Evolutionary conservation across 2,797 vertebrate species (phyloP).

Genomic region (Lagodon rhomboides): DNA sequence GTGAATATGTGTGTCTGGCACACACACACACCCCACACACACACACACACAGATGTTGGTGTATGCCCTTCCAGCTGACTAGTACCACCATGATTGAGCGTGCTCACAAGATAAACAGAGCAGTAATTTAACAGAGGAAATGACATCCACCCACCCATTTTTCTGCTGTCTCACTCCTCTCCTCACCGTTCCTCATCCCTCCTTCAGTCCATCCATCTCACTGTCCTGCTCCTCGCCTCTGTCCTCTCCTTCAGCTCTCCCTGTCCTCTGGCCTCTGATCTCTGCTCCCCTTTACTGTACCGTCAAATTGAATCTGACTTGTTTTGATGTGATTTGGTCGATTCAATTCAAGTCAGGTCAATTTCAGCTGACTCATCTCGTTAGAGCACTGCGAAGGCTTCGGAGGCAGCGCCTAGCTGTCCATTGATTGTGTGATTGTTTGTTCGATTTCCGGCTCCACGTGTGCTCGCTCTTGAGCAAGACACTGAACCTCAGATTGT

Average conservation of each 20-base stretch:
- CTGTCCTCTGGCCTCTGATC: not conserved
- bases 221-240: constrained; percentile 5
- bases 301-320: constrained; percentile 22
- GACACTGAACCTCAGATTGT: not conserved
- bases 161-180: constrained; percentile 54
- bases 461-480: constrained; percentile 23
- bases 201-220: constrained; percentile 42
- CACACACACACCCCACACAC: not conserved
- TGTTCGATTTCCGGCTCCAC: not conserved
- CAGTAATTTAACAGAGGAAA: constrained; percentile 71
- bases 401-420: not conserved
- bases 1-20: not conserved
- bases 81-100: constrained; percentile 61
- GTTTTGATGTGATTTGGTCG: constrained; percentile 42
- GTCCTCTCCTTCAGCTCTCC: constrained; percentile 12
- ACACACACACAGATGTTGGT: constrained; percentile 10
- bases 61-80: constrained; percentile 43
- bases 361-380: constrained; percentile 12
- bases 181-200: constrained; percentile 37
- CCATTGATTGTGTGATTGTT: not conserved
- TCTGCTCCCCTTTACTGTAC: not conserved
- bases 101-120: constrained; percentile 67
- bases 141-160: constrained; percentile 58
- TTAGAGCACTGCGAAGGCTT: not conserved
- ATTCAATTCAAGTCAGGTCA: constrained; percentile 1